These are phyloP conservation scores for Trachelus stipa DNA, from an alignment of 2,888 invertebrate species.

Conservation along the genomic window DNA sequence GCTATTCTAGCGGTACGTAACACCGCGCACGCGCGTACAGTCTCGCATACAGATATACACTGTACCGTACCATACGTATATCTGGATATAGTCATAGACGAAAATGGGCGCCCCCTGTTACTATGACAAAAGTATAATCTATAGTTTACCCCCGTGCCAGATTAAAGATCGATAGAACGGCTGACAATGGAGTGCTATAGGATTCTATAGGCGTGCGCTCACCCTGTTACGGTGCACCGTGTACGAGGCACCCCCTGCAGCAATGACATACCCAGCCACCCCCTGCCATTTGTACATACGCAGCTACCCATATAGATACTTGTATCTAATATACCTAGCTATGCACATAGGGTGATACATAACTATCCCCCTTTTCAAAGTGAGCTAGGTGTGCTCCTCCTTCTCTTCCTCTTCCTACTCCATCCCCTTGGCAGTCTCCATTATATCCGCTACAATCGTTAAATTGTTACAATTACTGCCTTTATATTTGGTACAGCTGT, in stretches of 20 bases:
- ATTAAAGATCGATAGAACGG: conserved; percentile 53
- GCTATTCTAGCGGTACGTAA: neutral
- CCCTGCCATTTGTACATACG: neutral
- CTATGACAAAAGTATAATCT: conserved; percentile 39
- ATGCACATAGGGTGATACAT: neutral
- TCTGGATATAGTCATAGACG: conserved; percentile 1
- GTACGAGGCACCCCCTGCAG: conserved; percentile 23
- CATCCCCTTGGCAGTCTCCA: conserved; percentile 24
- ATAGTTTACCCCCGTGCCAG: conserved; percentile 42
- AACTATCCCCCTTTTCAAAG: neutral
- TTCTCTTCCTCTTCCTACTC: neutral
- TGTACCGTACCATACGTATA: neutral
- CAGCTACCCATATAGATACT: neutral
- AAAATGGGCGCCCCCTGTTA: conserved; percentile 11
- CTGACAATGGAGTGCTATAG: conserved; percentile 43
- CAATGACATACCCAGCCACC: conserved; percentile 27
- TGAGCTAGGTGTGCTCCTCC: neutral
- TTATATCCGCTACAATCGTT: conserved; percentile 39
- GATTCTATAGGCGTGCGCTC: conserved; percentile 44
- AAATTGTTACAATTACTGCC: conserved; percentile 54
- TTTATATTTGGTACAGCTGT: conserved; percentile 41
- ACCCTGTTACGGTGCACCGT: conserved; percentile 28
- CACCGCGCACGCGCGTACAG: neutral
- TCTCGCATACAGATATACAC: neutral
- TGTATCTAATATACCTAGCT: neutral